phyloP scores from a whole-genome alignment of 2,797 vertebrate genomes.

The Schizopygopsis pylzovi region DNA sequence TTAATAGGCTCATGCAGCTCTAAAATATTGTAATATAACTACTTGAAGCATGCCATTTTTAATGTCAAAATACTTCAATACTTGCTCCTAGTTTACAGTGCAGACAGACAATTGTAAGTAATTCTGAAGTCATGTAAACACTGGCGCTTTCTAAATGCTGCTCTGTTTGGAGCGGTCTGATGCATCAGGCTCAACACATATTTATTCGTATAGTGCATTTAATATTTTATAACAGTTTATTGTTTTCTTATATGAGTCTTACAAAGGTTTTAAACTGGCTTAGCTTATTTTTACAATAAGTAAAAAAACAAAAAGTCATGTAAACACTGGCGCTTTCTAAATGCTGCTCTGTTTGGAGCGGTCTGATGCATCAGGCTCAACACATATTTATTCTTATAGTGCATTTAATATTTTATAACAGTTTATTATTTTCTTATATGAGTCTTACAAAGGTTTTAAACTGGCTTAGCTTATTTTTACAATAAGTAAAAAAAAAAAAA shows the following conservation, averaged over 20 bases:
- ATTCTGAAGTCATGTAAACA: not conserved
- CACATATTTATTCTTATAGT: not conserved
- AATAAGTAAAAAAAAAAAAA: no score
- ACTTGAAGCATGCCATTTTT: not conserved
- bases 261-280: not conserved
- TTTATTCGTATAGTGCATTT: not conserved
- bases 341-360: not conserved
- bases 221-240: not conserved
- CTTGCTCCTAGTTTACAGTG: not conserved
- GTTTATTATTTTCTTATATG: not conserved
- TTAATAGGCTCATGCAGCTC: not conserved
- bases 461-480: not conserved
- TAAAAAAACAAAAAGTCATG: no score
- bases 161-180: not conserved
- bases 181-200: not conserved
- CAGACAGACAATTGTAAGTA: not conserved
- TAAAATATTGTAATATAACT: not conserved
- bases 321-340: not conserved
- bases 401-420: not conserved
- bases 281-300: not conserved
- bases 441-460: not conserved
- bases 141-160: not conserved
- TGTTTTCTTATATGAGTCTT: not conserved
- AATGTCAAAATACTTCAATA: not conserved
- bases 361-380: not conserved